phyloP scores from a whole-genome alignment of 1,140 invertebrate genomes.

The Neomicropteryx cornuta region DNA sequence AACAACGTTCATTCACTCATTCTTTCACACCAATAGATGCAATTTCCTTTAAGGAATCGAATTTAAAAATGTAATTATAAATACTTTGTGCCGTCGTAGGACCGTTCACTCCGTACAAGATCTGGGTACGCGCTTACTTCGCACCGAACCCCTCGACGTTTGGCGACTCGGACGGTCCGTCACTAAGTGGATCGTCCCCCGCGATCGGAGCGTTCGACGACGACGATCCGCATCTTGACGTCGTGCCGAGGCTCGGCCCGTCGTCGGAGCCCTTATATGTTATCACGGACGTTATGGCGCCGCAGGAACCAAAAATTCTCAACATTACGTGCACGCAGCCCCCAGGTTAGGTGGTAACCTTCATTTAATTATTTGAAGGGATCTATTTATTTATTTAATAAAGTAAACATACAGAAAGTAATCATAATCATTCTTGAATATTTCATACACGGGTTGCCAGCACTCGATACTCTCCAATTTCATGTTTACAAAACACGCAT shows the following conservation, averaged over 20 bases:
- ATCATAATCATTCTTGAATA: too few species aligned
- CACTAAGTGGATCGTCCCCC: too few species aligned
- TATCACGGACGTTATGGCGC: constrained; percentile 70
- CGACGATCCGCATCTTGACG: too few species aligned
- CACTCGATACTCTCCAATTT: too few species aligned
- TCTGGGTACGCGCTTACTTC: constrained; percentile 68
- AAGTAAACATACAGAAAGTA: too few species aligned
- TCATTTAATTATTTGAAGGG: background rate
- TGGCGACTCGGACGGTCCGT: too few species aligned
- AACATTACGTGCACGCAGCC: constrained; percentile 67
- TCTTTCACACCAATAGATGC: background rate
- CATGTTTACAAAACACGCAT: too few species aligned
- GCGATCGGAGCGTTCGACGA: too few species aligned
- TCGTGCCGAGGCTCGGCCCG: constrained; percentile 24
- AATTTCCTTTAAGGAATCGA: background rate
- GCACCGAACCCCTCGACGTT: constrained; percentile 22
- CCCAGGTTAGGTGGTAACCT: constrained; percentile 28
- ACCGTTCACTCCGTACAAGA: constrained; percentile 72
- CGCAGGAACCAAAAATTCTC: constrained; percentile 64
- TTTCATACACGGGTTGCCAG: too few species aligned
- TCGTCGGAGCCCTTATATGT: constrained; percentile 59
- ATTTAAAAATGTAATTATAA: background rate
- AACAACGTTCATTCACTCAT: too few species aligned
- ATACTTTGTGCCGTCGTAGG: constrained; percentile 36
- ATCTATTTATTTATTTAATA: too few species aligned